Evolutionary conservation across 2,888 invertebrate genomes (phyloP).

Genomic region (Mesopsocus fuscifrons): DNA sequence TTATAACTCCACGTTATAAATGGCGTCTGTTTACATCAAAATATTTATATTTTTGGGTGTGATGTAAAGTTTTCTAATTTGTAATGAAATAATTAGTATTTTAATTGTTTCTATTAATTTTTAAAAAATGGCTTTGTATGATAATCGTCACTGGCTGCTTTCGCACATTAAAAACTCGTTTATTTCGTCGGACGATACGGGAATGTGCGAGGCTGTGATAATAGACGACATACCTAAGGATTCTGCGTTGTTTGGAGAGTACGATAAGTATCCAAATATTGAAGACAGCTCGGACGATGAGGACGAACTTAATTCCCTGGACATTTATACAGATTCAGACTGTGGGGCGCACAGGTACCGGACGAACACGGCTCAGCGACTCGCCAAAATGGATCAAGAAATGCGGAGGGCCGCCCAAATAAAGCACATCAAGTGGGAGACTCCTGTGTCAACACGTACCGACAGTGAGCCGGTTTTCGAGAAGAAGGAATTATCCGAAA

Average conservation of each 20-base stretch:
- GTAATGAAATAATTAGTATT: too few relatives aligned
- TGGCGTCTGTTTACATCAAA: too few relatives aligned
- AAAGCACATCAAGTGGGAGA: constrained; percentile 55
- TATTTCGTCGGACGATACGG: constrained; percentile 86
- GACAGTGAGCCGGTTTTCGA: constrained; percentile 34
- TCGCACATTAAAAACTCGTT: constrained; percentile 88
- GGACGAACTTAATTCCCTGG: constrained; percentile 48
- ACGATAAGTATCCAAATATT: constrained; percentile 53
- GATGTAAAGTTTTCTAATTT: too few relatives aligned
- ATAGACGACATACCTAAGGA: constrained; percentile 56
- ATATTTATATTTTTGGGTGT: too few relatives aligned
- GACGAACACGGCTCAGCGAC: constrained; percentile 71
- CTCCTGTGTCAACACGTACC: constrained; percentile 26
- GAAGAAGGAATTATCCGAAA: constrained; percentile 21
- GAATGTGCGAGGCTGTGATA: constrained; percentile 85
- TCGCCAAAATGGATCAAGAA: constrained; percentile 78
- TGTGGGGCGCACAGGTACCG: constrained; percentile 40
- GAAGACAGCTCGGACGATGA: constrained; percentile 61
- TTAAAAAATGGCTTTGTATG: constrained; percentile 96
- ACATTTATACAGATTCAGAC: constrained; percentile 42
- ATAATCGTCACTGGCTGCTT: constrained; percentile 81
- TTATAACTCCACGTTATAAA: too few relatives aligned
- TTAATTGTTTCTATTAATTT: too few relatives aligned
- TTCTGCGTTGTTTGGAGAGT: constrained; percentile 32
- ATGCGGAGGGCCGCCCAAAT: constrained; percentile 59